Conservation (phyloP, 2,888 invertebrate genomes). For the Pandemis cinnamomeana region DNA sequence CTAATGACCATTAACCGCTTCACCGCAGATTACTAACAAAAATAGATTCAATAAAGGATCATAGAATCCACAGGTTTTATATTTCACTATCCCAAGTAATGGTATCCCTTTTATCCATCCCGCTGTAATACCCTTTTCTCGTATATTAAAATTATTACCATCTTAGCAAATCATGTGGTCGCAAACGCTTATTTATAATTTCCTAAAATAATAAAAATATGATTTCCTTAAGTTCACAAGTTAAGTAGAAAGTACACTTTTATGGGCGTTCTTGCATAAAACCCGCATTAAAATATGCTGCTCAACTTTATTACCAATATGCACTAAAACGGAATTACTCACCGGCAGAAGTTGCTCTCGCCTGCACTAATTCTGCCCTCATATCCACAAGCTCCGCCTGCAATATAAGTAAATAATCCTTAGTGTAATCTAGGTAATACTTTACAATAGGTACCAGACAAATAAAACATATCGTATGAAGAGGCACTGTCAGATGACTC, state of each 20-base stretch:
- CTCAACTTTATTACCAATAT: conserved; percentile 22
- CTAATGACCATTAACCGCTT: too few species aligned
- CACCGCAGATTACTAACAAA: too few species aligned
- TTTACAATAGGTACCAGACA: conserved; percentile 26
- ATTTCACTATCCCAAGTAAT: neutral
- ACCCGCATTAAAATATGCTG: conserved; percentile 9
- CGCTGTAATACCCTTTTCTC: neutral
- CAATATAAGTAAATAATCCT: conserved; percentile 58
- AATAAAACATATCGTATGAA: conserved; percentile 37
- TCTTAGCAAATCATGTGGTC: neutral
- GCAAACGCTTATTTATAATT: neutral
- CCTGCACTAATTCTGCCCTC: conserved; percentile 89
- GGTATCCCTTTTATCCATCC: neutral
- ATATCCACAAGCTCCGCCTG: conserved; percentile 92
- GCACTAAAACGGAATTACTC: conserved; percentile 43
- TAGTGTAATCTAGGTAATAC: neutral
- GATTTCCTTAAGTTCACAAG: conserved; percentile 47
- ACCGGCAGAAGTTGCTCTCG: conserved; percentile 83
- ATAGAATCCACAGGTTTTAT: too few species aligned
- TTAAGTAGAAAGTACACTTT: neutral
- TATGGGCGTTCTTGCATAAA: conserved; percentile 15
- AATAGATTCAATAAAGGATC: too few species aligned
- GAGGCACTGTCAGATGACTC: conserved; percentile 63
- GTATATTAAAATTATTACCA: neutral
- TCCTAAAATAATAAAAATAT: neutral